phyloP scores from a whole-genome alignment of 2,888 invertebrate genomes.

The Onchidella celtica region DNA sequence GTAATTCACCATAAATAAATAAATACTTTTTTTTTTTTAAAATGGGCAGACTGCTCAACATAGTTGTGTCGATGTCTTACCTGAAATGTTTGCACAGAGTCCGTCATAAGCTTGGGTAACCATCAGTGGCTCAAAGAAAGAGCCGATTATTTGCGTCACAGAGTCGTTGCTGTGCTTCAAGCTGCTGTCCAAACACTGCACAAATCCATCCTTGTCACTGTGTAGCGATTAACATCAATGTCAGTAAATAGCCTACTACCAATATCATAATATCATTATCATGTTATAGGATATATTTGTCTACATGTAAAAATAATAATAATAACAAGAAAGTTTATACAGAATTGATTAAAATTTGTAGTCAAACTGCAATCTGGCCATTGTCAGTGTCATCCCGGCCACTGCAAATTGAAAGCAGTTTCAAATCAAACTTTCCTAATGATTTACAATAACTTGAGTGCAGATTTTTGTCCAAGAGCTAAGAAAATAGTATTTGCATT shows the following conservation, averaged over 20 bases:
- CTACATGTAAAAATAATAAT: neutral
- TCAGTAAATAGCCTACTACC: no score
- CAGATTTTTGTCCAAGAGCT: no score
- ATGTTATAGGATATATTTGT: no score
- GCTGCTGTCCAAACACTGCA: slow-evolving; percentile 37
- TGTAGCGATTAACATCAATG: no score
- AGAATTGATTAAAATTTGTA: neutral
- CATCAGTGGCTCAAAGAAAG: slow-evolving; percentile 27
- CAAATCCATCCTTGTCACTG: slow-evolving; percentile 40
- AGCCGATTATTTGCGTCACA: slow-evolving; percentile 35
- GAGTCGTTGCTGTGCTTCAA: slow-evolving; percentile 34
- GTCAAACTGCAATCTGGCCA: neutral
- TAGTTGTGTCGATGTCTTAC: no score
- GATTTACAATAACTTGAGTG: no score
- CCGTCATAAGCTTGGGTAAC: slow-evolving; percentile 37
- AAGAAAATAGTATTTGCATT: no score
- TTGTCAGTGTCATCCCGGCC: no score
- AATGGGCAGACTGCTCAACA: no score
- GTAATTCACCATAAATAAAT: neutral
- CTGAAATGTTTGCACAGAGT: slow-evolving; percentile 31
- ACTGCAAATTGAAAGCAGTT: no score
- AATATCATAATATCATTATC: no score
- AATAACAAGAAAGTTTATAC: neutral
- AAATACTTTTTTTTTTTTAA: neutral
- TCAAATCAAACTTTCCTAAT: no score